Evolutionary conservation across 2,888 invertebrate species (phyloP).

Genomic region (Sarcophaga rosellei): DNA sequence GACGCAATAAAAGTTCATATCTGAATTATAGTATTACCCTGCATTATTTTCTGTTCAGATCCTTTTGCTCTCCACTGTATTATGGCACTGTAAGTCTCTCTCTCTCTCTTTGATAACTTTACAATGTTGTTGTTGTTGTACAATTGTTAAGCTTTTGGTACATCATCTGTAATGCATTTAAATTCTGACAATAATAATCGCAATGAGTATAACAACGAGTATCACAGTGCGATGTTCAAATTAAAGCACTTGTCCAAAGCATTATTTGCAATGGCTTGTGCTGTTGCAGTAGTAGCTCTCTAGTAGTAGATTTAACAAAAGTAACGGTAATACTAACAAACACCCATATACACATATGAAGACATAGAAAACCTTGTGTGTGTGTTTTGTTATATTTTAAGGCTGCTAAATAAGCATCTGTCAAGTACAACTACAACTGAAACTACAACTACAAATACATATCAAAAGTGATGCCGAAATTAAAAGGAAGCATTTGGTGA

Average conservation of each 20-base stretch:
- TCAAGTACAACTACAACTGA: not conserved
- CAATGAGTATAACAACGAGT: too few relatives aligned
- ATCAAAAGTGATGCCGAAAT: not conserved
- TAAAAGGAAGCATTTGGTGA: not conserved
- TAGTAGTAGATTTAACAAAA: not conserved
- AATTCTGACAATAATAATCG: not conserved
- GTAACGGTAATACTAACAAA: not conserved
- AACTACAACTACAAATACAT: not conserved
- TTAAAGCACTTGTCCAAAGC: not conserved
- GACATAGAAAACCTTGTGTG: not conserved
- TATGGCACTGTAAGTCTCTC: not conserved
- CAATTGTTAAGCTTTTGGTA: not conserved
- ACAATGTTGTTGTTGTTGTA: not conserved
- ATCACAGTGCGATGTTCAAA: not conserved
- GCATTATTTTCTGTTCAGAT: too few relatives aligned
- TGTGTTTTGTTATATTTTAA: not conserved
- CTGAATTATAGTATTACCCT: too few relatives aligned
- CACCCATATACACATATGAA: not conserved
- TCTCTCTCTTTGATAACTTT: too few relatives aligned
- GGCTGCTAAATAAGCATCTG: not conserved
- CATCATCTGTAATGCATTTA: not conserved
- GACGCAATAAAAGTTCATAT: too few relatives aligned
- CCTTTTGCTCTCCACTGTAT: not conserved
- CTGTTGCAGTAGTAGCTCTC: not conserved
- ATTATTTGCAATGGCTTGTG: not conserved